Conservation (phyloP, 2,888 invertebrate genomes). For the Amphipyra berbera region DNA sequence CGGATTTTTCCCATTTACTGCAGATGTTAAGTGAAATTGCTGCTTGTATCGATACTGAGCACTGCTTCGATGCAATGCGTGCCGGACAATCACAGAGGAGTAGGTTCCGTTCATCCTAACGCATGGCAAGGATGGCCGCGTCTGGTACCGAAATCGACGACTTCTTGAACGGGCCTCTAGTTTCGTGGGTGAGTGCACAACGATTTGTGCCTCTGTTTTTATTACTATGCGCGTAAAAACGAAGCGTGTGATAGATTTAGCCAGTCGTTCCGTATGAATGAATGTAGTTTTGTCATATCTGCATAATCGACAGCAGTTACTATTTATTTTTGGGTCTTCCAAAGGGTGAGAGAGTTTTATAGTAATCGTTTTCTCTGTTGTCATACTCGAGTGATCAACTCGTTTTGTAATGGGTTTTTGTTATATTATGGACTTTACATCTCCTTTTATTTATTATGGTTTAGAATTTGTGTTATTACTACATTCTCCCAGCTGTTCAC, state of each 20-base stretch:
- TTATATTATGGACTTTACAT: conserved; percentile 17
- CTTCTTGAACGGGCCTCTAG: conserved; percentile 95
- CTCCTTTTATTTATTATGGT: not conserved
- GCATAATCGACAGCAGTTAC: conserved; percentile 10
- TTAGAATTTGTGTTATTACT: not conserved
- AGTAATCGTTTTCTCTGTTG: conserved; percentile 38
- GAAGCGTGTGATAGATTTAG: conserved; percentile 77
- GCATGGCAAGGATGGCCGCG: conserved; percentile 88
- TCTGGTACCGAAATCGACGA: conserved; percentile 94
- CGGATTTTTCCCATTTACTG: conserved; percentile 67
- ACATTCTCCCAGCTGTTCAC: conserved; percentile 47
- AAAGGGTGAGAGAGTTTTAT: conserved; percentile 16
- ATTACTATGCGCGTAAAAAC: conserved; percentile 71
- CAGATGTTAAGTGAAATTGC: conserved; percentile 78
- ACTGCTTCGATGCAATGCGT: conserved; percentile 79
- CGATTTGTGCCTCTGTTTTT: conserved; percentile 78
- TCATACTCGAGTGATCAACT: conserved; percentile 60
- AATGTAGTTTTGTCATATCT: conserved; percentile 42
- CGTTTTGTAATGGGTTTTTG: conserved; percentile 53
- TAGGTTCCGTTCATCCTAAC: conserved; percentile 80
- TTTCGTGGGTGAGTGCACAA: conserved; percentile 94
- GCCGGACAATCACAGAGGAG: conserved; percentile 71
- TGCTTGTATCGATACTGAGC: conserved; percentile 63
- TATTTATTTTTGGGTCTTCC: conserved; percentile 35
- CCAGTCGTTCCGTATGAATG: conserved; percentile 75